Evolutionary conservation across 2,888 invertebrate genomes (phyloP), one percentile per base, ranked within the genome.

Genomic region (Neoascia interrupta): DNA sequence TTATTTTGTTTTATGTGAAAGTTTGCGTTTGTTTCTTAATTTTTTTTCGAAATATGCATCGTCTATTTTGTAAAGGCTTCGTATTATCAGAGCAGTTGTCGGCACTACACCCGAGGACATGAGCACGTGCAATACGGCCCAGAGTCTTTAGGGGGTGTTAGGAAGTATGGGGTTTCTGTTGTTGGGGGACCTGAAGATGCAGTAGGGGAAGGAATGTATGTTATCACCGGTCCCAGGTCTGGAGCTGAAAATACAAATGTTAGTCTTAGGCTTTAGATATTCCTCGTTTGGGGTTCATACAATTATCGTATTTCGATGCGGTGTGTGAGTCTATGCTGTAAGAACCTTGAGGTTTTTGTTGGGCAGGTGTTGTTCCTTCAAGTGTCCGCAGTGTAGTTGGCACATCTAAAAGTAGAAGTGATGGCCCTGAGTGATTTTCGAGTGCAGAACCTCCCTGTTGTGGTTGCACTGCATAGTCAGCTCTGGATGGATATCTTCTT

Each of bases 121-220:
- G 15, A 23, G 3, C 53, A 53, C 16, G 19, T 37, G 53, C 53
- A 53, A 37, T 23, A 53, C n/a, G n/a, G 15, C 6, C 53, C 36
- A 16, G 21, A 2, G 1, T 15, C 37, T 21, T 13, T 1, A n/a
- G 36, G 36, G 2, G 53, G 37, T 13, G 21, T 37, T 16, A 8
- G 3, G 19, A 13, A 51, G 2, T 19, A 5, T 21, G 34, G 34
- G n/a, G 53, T 36, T 23, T 37, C 16, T 37, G 23, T 23, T 37
- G 23, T n/a, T n/a, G n/a, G 10, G n/a, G 23, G 5, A 13, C 1
- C 11, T 1, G 23, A 13, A 3, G 51, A 34, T 4, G 18, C 21
- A 10, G 19, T 10, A 15, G 53, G 53, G 1, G 53, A n/a, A 23
- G 53, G 53, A 37, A 53, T 37, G 13, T 37, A 53, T 15, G 23